phyloP scores from a whole-genome alignment of 2,888 invertebrate species.

The Drosophila nr. medialis region DNA sequence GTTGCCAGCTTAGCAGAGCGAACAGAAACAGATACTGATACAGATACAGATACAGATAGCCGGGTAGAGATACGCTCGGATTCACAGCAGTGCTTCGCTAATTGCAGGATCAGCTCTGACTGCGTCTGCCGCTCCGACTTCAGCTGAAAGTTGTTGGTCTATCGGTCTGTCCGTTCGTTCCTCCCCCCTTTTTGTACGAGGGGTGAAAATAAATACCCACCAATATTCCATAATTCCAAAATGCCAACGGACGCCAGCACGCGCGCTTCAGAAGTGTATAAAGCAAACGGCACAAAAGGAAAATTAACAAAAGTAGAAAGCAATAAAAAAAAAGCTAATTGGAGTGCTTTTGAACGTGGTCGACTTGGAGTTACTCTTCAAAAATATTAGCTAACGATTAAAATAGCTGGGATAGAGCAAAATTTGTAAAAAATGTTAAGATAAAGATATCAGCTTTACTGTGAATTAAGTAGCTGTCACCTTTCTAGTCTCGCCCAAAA shows the following conservation, averaged over 20 bases:
- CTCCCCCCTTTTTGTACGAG: slow-evolving; percentile 26
- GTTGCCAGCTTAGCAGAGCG: slow-evolving; percentile 19
- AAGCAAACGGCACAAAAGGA: slow-evolving; percentile 14
- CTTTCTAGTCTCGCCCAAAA: background rate
- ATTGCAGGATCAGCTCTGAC: slow-evolving; percentile 63
- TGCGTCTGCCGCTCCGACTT: slow-evolving; percentile 16
- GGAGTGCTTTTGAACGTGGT: background rate
- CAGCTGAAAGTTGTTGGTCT: slow-evolving; percentile 15
- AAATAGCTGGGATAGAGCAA: background rate
- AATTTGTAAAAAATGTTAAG: background rate
- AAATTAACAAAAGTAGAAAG: slow-evolving; percentile 12
- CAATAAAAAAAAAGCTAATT: slow-evolving; percentile 8
- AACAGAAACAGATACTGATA: slow-evolving; percentile 12
- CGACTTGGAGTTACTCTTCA: slow-evolving; percentile 6
- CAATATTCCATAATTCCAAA: slow-evolving; percentile 35
- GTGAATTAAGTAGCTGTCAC: background rate
- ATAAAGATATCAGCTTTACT: background rate
- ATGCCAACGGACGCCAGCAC: slow-evolving; percentile 57
- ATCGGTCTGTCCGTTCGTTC: background rate
- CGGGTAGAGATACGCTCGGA: slow-evolving; percentile 11
- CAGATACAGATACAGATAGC: slow-evolving; percentile 12
- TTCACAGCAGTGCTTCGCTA: slow-evolving; percentile 50
- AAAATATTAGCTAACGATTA: no score
- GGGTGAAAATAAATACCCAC: slow-evolving; percentile 56
- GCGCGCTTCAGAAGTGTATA: slow-evolving; percentile 47